Conservation (phyloP, 2,888 invertebrate species). For the Drosophila tripunctata region DNA sequence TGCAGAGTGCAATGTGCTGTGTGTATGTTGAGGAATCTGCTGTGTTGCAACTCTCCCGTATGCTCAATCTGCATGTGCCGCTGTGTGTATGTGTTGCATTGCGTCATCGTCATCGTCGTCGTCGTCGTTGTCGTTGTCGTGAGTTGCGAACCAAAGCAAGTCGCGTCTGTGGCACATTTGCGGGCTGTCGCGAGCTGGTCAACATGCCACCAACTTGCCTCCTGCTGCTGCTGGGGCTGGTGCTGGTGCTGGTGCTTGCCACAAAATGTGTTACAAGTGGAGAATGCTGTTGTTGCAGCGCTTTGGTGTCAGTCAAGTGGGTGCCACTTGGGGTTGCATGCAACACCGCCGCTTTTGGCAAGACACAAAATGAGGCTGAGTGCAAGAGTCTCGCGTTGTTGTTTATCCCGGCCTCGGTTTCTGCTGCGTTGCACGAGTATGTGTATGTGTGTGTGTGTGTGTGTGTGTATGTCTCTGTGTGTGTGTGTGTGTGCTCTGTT, state of each 20-base stretch:
- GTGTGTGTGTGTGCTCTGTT: constrained; percentile 23
- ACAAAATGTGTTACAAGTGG: constrained; percentile 76
- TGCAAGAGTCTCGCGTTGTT: constrained; percentile 70
- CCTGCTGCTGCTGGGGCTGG: no score
- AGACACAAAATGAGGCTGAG: constrained; percentile 71
- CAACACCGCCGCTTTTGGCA: constrained; percentile 42
- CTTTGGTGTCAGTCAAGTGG: constrained; percentile 53
- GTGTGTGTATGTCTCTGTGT: constrained; percentile 30
- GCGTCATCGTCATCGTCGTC: constrained; percentile 70
- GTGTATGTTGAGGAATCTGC: constrained; percentile 17
- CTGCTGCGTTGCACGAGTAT: constrained; percentile 18
- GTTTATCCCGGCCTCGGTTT: constrained; percentile 43
- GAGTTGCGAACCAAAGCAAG: constrained; percentile 55
- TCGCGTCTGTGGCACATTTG: constrained; percentile 45
- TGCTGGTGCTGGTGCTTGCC: no score
- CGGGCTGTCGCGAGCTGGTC: constrained; percentile 55
- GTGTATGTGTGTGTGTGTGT: constrained; percentile 35
- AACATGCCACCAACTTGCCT: constrained; percentile 8
- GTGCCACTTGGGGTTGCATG: constrained; percentile 31
- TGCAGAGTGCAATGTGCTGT: constrained; percentile 21
- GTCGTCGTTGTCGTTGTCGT: constrained; percentile 62
- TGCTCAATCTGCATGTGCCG: constrained; percentile 23
- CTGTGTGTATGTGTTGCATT: constrained; percentile 43
- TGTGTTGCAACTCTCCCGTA: constrained; percentile 40
- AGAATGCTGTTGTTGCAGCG: constrained; percentile 47